These are phyloP conservation scores for Zaprionus inermis DNA, from an alignment of 1,140 invertebrate genomes.

Conservation along the genomic window DNA sequence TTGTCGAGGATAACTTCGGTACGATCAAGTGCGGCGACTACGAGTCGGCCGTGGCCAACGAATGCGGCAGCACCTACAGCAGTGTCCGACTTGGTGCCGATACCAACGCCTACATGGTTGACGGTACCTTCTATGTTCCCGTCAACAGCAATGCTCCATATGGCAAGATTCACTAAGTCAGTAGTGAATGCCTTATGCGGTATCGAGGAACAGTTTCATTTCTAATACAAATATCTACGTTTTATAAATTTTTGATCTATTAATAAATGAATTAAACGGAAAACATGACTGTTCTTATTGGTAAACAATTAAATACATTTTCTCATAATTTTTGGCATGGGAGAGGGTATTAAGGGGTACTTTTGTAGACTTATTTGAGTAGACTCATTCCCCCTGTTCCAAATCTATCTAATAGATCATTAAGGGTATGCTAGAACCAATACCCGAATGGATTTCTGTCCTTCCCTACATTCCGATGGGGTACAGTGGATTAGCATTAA, in stretches of 20 bases:
- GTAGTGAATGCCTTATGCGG: constrained; percentile 9
- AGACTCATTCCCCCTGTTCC: too few species aligned
- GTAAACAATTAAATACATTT: not conserved
- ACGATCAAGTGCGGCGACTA: constrained; percentile 62
- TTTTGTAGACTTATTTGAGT: too few species aligned
- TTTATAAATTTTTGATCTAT: constrained; percentile 10
- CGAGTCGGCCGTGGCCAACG: constrained; percentile 54
- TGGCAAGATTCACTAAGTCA: constrained; percentile 78
- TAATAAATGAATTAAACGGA: not conserved
- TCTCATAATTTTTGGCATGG: too few species aligned
- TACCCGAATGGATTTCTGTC: too few species aligned
- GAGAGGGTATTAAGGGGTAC: too few species aligned
- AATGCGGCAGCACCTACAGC: constrained; percentile 70
- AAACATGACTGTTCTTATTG: not conserved
- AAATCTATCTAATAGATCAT: too few species aligned
- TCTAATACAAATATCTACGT: not conserved
- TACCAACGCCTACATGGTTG: constrained; percentile 68
- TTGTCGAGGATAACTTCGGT: constrained; percentile 58
- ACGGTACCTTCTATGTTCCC: constrained; percentile 72
- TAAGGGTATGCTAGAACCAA: too few species aligned
- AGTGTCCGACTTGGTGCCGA: constrained; percentile 81
- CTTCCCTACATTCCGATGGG: too few species aligned
- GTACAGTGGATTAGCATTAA: too few species aligned
- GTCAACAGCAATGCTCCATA: constrained; percentile 70
- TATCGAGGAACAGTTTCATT: not conserved